Evolutionary conservation across 2,888 invertebrate species (phyloP), one percentile per base, ranked within the genome.

Genomic region (Monopis laevigella): DNA sequence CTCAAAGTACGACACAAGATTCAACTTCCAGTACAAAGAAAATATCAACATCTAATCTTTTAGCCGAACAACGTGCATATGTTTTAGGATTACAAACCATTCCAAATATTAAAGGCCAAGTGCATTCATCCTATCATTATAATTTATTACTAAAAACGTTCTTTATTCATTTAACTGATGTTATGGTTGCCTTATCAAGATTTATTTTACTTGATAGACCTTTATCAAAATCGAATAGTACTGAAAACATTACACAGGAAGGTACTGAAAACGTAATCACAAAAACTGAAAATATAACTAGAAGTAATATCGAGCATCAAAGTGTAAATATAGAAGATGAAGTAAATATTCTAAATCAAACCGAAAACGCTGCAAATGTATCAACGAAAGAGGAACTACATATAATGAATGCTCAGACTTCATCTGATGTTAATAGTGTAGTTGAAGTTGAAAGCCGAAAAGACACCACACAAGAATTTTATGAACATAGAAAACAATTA

Each of bases 151-250:
- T 81, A 12, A 70, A 68, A 56, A 75, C 74, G 1, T 81, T 82
- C 51, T 73, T 80, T 40, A 59, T 78, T 18, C 75, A 81, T 49
- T 49, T 82, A 3, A 78, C 81, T 2, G 77, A 78, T 48, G 69
- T 82, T 0, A 78, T 82, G 75, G 70, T 81, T 4, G 71, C 71
- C 11, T 49, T 82, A 38, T 73, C 75, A 1, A 65, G 69, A 46
- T 71, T 68, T 49, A 60, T 77, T 44, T 48, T 71, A 29, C 53
- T 58, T 24, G 65, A 45, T 12, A 26, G 16, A 19, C 36, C 19
- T 26, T 17, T 29, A 26, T 36, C 40, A 2, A 40, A 29, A 29
- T 16, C 17, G 42, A 17, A 40, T 27, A 36, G 28, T 32, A 14
- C 24, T 11, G 21, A 21, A 21, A 11, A 43, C 11, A 12, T 32